phyloP scores from a whole-genome alignment of 2,888 invertebrate species.

The Ophion ventricosus region DNA sequence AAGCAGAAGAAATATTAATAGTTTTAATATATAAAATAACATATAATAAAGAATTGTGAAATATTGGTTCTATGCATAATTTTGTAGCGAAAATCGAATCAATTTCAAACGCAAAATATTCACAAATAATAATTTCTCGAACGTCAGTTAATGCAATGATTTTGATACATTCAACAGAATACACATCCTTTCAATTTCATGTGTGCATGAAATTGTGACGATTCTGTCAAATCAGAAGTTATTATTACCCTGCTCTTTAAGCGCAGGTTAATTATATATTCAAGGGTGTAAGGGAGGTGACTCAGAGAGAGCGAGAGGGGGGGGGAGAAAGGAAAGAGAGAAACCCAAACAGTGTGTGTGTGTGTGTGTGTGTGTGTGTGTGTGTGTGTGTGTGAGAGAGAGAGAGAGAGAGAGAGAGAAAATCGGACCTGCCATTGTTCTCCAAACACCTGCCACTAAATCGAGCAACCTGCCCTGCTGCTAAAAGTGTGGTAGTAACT shows the following conservation, averaged over 20 bases:
- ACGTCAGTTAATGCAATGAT: no score
- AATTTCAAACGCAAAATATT: no score
- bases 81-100: no score
- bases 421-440: constrained; percentile 62
- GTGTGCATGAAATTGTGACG: constrained; percentile 56
- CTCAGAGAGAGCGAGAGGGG: constrained; percentile 39
- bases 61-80: no score
- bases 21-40: no score
- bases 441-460: constrained; percentile 67
- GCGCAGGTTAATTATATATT: constrained; percentile 55
- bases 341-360: no score
- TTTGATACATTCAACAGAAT: no score
- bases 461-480: constrained; percentile 58
- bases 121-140: no score
- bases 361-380: no score
- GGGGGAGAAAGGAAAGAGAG: constrained; percentile 32
- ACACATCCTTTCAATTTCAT: not conserved
- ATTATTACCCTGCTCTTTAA: constrained; percentile 8
- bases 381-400: no score
- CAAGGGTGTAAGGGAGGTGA: constrained; percentile 54
- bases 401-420: constrained; percentile 36
- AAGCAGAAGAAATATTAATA: no score
- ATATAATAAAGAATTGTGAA: no score
- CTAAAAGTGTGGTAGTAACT: constrained; percentile 42
- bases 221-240: constrained; percentile 39